A percentile compares a stretch with the other conserved stretches of the same genome.
Conservation (phyloP, 2,113 vertebrate species). For the Limanda limanda region DNA sequence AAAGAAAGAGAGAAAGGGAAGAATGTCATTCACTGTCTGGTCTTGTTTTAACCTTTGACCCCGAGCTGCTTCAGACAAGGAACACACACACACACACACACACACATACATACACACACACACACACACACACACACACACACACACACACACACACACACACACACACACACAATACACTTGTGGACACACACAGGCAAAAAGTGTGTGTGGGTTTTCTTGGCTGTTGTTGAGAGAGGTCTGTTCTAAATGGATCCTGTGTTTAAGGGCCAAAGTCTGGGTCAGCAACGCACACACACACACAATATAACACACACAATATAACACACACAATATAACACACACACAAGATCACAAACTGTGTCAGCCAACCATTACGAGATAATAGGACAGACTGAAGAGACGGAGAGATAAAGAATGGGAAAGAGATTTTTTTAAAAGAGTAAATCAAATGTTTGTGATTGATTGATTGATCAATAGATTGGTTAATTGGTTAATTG, state of each 20-base stretch:
- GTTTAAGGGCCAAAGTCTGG: conserved; percentile 66
- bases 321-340: background rate
- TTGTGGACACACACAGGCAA: background rate
- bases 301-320: conserved; percentile 27
- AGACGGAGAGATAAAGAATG: background rate
- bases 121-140: conserved; percentile 30
- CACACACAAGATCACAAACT: background rate
- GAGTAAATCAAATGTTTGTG: too few species aligned
- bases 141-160: conserved; percentile 32
- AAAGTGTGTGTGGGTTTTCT: conserved; percentile 36
- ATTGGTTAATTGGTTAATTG: background rate
- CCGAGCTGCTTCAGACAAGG: conserved; percentile 23
- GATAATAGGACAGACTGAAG: conserved; percentile 27
- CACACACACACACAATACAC: conserved; percentile 16
- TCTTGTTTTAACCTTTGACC: conserved; percentile 63
- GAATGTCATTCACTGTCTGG: conserved; percentile 43
- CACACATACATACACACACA: too few species aligned
- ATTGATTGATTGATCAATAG: background rate
- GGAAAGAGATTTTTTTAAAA: background rate
- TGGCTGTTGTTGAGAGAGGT: conserved; percentile 26
- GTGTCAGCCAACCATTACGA: conserved; percentile 35
- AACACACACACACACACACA: conserved; percentile 26
- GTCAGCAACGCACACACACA: conserved; percentile 43
- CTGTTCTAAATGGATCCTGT: conserved; percentile 63
- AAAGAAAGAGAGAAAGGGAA: background rate